Conservation (phyloP, 2,797 vertebrate genomes). For the Leuciscus waleckii region DNA sequence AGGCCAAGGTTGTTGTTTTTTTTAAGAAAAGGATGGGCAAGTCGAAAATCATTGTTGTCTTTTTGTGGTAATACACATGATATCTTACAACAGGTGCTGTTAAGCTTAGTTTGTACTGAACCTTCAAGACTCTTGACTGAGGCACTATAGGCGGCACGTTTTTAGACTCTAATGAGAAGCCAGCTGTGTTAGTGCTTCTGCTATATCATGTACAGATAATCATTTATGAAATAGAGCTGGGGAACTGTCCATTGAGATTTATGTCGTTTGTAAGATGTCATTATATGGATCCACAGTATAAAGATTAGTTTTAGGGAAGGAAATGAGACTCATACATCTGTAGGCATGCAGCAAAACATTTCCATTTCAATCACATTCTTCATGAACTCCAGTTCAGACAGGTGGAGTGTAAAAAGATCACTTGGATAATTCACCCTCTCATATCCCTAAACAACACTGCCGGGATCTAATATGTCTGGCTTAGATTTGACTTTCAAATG, state of each 20-base stretch:
- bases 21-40: background rate
- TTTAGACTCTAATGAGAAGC: conserved; percentile 13
- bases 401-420: conserved; percentile 32
- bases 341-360: conserved; percentile 30
- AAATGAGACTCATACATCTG: conserved; percentile 51
- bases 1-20: too few relatives aligned
- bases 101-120: background rate
- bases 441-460: background rate
- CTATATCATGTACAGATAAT: conserved; percentile 41
- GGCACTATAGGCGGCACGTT: background rate
- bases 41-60: background rate
- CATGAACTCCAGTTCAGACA: conserved; percentile 21
- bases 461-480: background rate
- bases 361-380: conserved; percentile 28
- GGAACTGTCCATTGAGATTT: conserved; percentile 44
- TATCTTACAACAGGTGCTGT: background rate
- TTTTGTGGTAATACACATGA: background rate
- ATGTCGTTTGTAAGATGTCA: conserved; percentile 31
- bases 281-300: conserved; percentile 38
- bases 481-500: conserved; percentile 28
- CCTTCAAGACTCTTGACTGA: background rate
- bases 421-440: conserved; percentile 9
- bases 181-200: conserved; percentile 15
- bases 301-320: conserved; percentile 27
- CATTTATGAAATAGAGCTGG: conserved; percentile 33